Conservation (phyloP, 2,113 vertebrate genomes). For the Carollia perspicillata region DNA sequence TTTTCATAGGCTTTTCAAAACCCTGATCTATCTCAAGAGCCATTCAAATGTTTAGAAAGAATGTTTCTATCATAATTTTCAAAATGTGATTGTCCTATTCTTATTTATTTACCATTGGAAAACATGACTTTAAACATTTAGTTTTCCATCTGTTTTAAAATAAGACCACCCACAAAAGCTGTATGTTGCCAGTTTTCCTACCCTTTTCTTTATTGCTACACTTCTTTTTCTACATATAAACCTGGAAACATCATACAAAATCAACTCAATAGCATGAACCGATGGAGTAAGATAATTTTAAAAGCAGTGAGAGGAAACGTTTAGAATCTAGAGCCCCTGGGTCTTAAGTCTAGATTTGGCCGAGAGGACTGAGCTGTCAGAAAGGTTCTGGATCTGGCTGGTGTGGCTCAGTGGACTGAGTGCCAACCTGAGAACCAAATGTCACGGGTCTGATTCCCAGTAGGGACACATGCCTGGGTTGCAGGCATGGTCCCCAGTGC, state of each 20-base stretch:
- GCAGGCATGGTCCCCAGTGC: no score
- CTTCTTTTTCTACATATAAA: slow-evolving; percentile 41
- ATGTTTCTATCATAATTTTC: slow-evolving; percentile 52
- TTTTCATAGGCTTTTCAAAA: background rate
- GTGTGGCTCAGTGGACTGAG: no score
- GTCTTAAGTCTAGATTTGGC: no score
- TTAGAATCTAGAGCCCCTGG: no score
- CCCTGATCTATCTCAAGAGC: background rate
- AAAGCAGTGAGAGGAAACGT: background rate
- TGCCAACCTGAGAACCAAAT: no score
- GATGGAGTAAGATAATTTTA: background rate
- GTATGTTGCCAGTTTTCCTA: background rate
- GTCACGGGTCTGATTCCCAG: no score
- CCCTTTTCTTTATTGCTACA: background rate
- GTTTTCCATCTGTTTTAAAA: slow-evolving; percentile 66
- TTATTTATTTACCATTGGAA: slow-evolving; percentile 43
- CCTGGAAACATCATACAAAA: background rate
- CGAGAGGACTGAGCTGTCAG: no score
- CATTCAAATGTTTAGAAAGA: slow-evolving; percentile 35
- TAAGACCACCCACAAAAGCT: slow-evolving; percentile 35
- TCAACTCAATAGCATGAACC: background rate
- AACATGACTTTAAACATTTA: slow-evolving; percentile 62
- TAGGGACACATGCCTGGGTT: no score
- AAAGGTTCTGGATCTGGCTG: no score
- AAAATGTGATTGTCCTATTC: slow-evolving; percentile 20